Percentiles rank a stretch among this genome's conserved stretches.
phyloP scores from a whole-genome alignment of 2,797 vertebrate species.

The Tadarida brasiliensis region DNA sequence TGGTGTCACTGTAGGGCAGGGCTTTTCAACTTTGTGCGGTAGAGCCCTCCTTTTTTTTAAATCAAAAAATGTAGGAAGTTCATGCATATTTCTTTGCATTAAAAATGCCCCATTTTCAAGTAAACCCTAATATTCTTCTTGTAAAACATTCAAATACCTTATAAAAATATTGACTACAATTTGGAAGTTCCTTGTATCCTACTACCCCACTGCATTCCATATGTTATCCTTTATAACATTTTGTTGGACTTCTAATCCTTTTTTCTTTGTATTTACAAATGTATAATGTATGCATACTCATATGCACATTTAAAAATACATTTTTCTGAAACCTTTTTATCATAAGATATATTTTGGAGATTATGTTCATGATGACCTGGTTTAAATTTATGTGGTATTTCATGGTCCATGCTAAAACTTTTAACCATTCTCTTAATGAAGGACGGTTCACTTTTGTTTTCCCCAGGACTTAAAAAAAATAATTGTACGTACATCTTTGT shows the following conservation, averaged over 20 bases:
- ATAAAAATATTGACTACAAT: conserved; percentile 54
- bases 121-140: conserved; percentile 42
- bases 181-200: neutral
- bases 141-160: conserved; percentile 40
- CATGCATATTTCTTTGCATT: conserved; percentile 25
- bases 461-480: neutral
- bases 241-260: neutral
- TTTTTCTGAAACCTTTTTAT: conserved; percentile 8
- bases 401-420: neutral
- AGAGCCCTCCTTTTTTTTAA: neutral
- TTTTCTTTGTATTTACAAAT: conserved; percentile 51
- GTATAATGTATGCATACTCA: neutral
- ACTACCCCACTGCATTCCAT: neutral
- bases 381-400: conserved; percentile 21
- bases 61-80: conserved; percentile 52
- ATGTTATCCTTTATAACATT: conserved; percentile 11
- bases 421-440: neutral
- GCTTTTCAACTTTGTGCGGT: conserved; percentile 71
- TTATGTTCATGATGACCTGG: conserved; percentile 3
- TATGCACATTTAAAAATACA: neutral
- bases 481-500: neutral
- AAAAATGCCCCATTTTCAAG: conserved; percentile 62
- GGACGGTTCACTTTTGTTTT: neutral
- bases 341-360: neutral
- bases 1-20: conserved; percentile 79